Base-by-base conservation (phyloP, 2,113 vertebrate species). In the Amphiprion ocellaris region DNA sequence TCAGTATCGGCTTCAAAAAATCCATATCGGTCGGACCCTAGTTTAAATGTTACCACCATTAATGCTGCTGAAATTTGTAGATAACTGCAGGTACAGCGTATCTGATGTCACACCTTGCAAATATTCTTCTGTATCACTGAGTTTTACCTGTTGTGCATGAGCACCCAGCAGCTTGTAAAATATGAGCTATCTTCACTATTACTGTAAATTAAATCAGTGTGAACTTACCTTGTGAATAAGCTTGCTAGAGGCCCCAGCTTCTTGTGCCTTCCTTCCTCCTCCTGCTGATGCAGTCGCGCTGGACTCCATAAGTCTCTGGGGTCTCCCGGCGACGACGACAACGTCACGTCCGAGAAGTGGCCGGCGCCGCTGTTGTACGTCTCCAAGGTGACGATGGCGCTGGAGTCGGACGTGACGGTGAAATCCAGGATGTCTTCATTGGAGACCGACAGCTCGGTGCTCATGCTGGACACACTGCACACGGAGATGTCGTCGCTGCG, bases 401-500 rank as follows among this genome's bases (percentile, higher is more conserved):
- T 99, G 19, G 97, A 99, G 87, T 95, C 95, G 2, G 96, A 97
- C 0, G 96, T 96, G 88, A 98, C 97, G 64, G 97, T 92, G 12
- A 97, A 96, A 87, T 97, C 96, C 89, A 96, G 65, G 73, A 96
- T 94, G 93, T 98, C 97, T 79, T 98, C 98, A 0, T 96, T 97
- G 90, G 97, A 97, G 53, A 96, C 88, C 0, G 97, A 99, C 58
- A 98, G 94, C 41, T 98, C 98, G 0, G 97, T 98, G 94, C 97
- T 96, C 14, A 98, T 95, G 80, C 98, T 98, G 44, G 97, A 98
- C 69, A 96, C 94, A 0, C 97, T 98, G 86, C 97, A 95, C 15
- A 97, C 92, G 0, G 97, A 98, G 70, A 95, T 93, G 60, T 96
- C 95, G 4, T 98, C 97, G 0, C 96, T 96, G 71, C 96, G 95